Evolutionary conservation across 2,113 vertebrate species (phyloP), one percentile per base, ranked within the genome.

Genomic region (Corapipo altera): DNA sequence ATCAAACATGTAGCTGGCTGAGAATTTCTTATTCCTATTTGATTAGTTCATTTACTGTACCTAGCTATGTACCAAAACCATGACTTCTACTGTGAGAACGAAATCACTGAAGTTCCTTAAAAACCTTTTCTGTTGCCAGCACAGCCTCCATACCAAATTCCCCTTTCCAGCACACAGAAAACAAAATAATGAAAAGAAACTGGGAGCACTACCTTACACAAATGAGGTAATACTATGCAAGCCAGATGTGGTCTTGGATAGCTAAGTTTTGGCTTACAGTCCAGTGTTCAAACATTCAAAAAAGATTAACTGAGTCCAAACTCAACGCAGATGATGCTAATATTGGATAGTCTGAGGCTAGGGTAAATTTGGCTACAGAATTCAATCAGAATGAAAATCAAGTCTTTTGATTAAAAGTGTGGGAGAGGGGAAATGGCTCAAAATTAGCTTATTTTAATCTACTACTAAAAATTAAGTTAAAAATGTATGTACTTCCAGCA

Each of bases 241-340:
- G 64, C 69, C 94, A 96, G 85, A 96, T 95, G 94, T 93, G 81
- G 44, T 85, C 59, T 90, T 62, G 82, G 51, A 96, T 39, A 85
- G 83, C 55, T 84, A 15, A 3, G 0, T 57, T 88, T 88, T 94
- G 90, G 87, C 78, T 90, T 54, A 62, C 30, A 51, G 83, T 6
- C 8, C 67, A 27, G 16, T 41, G 66, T 37, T 87, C 64, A 83
- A 88, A 74, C 67, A 95, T 85, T 90, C 43, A 78, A 78, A 82
- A 82, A 93, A 93, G 88, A 94, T 92, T 82, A 86, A 69, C 52
- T 52, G 76, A 81, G 43, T 69, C 46, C 81, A 93, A 85, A 92
- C 19, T 37, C 83, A 82, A 83, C 27, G 81, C 71, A 95, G 81
- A 93, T 93, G 87, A 66, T 91, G 52, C n/a, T 87, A 71, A 64